Percentiles rank a stretch among this genome's conserved stretches.
These are phyloP conservation scores for Datnioides undecimradiatus DNA, from an alignment of 2,113 vertebrate species.

Conservation along the genomic window DNA sequence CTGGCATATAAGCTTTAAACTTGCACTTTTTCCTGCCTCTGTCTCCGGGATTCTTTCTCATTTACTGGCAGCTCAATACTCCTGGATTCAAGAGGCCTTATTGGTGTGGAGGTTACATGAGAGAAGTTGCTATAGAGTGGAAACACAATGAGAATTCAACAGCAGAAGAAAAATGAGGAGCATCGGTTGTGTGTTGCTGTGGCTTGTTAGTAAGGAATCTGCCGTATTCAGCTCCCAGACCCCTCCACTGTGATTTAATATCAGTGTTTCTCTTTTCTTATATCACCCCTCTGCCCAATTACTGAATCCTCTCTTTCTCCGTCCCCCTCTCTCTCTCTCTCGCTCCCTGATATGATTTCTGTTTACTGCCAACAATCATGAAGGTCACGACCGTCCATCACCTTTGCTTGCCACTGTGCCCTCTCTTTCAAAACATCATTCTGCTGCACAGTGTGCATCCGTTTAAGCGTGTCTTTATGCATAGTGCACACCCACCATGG, in stretches of 20 bases:
- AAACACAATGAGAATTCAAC: conserved; percentile 31
- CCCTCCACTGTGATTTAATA: conserved; percentile 53
- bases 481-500: not conserved
- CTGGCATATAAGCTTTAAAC: conserved; percentile 1
- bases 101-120: conserved; percentile 24
- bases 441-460: not conserved
- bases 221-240: conserved; percentile 32
- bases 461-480: not conserved
- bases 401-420: conserved; percentile 29
- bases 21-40: not conserved
- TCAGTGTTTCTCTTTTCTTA: conserved; percentile 49
- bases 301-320: conserved; percentile 14
- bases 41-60: conserved; percentile 19
- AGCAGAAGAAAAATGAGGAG: not conserved
- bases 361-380: conserved; percentile 56
- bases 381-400: conserved; percentile 72
- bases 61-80: conserved; percentile 13
- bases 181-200: conserved; percentile 35
- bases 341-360: conserved; percentile 52
- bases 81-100: conserved; percentile 34
- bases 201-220: conserved; percentile 65
- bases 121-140: conserved; percentile 6
- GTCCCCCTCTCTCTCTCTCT: not conserved
- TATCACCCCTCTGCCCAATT: conserved; percentile 52
- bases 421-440: conserved; percentile 47